Conservation (phyloP, 1,140 invertebrate genomes). For the Atta cephalotes region DNA sequence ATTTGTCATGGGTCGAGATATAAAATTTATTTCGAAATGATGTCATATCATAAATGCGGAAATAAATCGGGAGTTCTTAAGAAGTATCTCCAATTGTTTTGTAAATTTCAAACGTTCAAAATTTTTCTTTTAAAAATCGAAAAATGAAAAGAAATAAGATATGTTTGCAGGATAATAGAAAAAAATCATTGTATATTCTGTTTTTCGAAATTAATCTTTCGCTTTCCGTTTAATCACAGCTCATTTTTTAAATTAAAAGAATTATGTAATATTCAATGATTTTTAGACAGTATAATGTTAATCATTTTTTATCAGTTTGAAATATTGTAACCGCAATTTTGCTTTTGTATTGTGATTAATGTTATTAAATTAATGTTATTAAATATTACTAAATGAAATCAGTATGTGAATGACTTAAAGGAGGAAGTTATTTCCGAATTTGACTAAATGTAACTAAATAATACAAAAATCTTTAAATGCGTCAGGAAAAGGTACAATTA, state of each 20-base stretch:
- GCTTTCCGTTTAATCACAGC: not conserved
- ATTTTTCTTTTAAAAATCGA: not conserved
- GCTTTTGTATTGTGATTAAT: not conserved
- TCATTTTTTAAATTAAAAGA: not conserved
- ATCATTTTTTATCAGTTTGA: not conserved
- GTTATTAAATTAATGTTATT: too few species aligned
- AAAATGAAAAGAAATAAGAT: not conserved
- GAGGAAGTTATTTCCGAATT: not conserved
- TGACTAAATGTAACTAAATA: not conserved
- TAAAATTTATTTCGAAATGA: slow-evolving; percentile 9
- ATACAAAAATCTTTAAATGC: not conserved
- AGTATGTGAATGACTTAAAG: not conserved
- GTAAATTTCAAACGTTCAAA: not conserved
- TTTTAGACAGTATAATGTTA: not conserved
- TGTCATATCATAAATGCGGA: not conserved
- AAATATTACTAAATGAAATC: not conserved
- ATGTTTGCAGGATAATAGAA: not conserved
- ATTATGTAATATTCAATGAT: not conserved
- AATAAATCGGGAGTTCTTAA: not conserved
- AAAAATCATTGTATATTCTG: not conserved
- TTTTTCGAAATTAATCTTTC: not conserved
- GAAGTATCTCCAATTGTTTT: not conserved
- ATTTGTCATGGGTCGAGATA: not conserved
- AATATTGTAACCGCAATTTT: not conserved
- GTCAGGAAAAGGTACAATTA: slow-evolving; percentile 18